Percentiles rank a stretch among this genome's conserved stretches.
Conservation (phyloP, 2,113 vertebrate species). For the Scolopax mira region DNA sequence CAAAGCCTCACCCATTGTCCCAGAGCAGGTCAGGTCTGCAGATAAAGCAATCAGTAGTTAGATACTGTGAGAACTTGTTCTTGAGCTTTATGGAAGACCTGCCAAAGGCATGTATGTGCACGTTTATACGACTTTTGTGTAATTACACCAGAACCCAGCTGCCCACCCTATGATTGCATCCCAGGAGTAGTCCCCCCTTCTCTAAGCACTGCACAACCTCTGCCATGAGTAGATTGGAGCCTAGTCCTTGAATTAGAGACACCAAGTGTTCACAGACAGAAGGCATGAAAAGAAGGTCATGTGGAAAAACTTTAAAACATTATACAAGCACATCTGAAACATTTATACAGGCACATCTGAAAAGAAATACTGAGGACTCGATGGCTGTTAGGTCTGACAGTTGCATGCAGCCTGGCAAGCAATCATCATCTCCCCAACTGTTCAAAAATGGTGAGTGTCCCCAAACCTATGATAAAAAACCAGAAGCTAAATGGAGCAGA, state of each 20-base stretch:
- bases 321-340: not conserved
- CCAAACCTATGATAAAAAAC: not conserved
- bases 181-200: not conserved
- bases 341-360: no score
- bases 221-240: not conserved
- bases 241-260: not conserved
- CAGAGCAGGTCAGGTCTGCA: not conserved
- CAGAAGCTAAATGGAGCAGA: not conserved
- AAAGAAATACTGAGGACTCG: rapidly evolving
- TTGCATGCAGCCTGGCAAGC: not conserved
- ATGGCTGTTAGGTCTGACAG: not conserved
- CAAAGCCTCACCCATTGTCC: not conserved
- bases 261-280: not conserved
- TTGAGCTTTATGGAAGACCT: not conserved
- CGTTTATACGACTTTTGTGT: not conserved
- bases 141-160: no score
- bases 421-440: not conserved
- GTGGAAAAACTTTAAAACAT: not conserved
- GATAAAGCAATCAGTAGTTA: rapidly evolving
- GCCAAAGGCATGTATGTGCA: rapidly evolving
- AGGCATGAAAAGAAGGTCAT: rapidly evolving
- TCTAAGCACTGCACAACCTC: not conserved
- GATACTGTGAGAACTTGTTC: not conserved
- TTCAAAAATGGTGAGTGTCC: not conserved
- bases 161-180: no score